phyloP scores from a whole-genome alignment of 2,113 vertebrate species.

The Hippolais icterina region DNA sequence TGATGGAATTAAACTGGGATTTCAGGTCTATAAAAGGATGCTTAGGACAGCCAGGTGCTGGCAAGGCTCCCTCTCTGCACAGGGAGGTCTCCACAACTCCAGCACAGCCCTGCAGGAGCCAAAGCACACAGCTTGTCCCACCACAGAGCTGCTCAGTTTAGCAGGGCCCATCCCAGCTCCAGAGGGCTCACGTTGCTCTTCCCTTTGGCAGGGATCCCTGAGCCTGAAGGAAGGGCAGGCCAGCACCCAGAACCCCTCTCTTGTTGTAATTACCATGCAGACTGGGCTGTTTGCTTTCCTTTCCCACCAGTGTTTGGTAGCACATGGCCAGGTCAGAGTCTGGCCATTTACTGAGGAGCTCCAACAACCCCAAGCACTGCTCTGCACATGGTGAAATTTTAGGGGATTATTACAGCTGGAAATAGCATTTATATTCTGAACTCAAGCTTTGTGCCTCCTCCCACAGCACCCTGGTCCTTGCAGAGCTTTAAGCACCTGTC shows the following conservation, averaged over 20 bases:
- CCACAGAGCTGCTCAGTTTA: accelerated
- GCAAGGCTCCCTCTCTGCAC: neutral
- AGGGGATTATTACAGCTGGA: neutral
- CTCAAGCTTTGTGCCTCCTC: neutral
- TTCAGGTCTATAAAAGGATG: neutral
- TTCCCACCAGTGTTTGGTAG: neutral
- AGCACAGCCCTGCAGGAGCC: neutral
- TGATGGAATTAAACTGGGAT: neutral
- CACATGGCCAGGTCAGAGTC: neutral
- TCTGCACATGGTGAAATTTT: neutral
- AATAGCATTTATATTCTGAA: neutral
- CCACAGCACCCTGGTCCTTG: neutral
- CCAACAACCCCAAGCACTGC: neutral
- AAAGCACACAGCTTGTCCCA: neutral
- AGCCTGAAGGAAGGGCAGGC: neutral
- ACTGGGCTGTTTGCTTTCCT: neutral
- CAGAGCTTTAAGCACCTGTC: neutral
- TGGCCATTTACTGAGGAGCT: neutral
- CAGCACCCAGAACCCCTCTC: neutral
- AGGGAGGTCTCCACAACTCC: neutral
- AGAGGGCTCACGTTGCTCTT: accelerated
- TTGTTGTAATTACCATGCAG: accelerated
- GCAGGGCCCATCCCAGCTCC: neutral
- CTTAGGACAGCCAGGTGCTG: neutral
- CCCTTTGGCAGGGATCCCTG: accelerated